Conservation (phyloP, 2,797 vertebrate species). For the Discoglossus pictus region DNA sequence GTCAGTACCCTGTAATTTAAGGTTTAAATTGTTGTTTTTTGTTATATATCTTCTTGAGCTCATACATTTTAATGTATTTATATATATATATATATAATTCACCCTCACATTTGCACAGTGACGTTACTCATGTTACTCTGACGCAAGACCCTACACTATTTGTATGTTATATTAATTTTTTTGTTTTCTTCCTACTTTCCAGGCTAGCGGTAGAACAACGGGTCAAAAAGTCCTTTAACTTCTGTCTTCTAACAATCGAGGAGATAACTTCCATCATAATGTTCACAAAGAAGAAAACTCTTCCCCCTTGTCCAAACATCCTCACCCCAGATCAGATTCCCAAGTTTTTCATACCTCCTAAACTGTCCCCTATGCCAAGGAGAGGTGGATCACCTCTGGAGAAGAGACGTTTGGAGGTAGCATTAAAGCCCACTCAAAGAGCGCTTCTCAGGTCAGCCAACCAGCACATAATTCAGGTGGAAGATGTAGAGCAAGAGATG, state of each 20-base stretch:
- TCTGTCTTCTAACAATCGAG: no score
- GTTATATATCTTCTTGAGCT: no score
- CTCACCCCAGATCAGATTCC: constrained; percentile 67
- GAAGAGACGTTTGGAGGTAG: not conserved
- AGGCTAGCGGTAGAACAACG: not conserved
- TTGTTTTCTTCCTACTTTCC: not conserved
- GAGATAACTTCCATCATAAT: constrained; percentile 5
- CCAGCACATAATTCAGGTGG: not conserved
- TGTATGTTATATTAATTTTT: no score
- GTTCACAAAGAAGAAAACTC: constrained; percentile 49
- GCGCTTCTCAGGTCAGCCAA: not conserved
- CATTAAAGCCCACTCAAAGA: not conserved
- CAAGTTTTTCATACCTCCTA: constrained; percentile 65
- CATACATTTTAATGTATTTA: no score
- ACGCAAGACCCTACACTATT: no score
- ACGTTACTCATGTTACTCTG: no score
- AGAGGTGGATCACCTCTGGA: not conserved
- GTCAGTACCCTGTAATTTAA: no score
- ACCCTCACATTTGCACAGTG: no score
- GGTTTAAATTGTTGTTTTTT: no score
- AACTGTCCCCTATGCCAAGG: constrained; percentile 27
- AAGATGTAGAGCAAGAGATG: not conserved
- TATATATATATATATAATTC: no score
- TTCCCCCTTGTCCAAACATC: constrained; percentile 58
- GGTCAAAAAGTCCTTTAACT: not conserved